Evolutionary conservation across 2,113 vertebrate species (phyloP).

Genomic region (Equus quagga): DNA sequence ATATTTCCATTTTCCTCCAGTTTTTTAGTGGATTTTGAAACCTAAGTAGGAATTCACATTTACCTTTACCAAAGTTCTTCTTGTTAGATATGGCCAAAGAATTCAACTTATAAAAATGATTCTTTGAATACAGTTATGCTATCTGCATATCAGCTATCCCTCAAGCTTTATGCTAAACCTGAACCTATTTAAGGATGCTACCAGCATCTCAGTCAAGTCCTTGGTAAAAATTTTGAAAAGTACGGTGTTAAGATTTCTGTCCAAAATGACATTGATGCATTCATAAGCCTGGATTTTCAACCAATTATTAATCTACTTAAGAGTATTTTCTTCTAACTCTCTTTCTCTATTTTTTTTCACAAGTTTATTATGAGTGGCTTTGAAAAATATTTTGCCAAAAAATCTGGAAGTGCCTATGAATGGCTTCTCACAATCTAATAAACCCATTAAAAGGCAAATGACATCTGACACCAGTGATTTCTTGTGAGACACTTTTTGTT

Average conservation of each 20-base stretch:
- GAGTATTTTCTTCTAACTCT: not conserved
- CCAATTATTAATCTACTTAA: not conserved
- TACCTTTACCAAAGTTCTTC: not conserved
- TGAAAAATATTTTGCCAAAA: not conserved
- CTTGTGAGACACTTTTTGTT: not conserved
- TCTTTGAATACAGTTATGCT: not conserved
- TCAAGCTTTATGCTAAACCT: not conserved
- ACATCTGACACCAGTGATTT: not conserved
- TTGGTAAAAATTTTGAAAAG: not conserved
- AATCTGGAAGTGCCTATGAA: not conserved
- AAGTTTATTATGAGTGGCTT: not conserved
- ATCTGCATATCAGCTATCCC: not conserved
- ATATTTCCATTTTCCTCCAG: not conserved
- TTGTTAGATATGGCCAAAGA: not conserved
- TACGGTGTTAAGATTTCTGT: not conserved
- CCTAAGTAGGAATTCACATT: not conserved
- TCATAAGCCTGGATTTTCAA: not conserved
- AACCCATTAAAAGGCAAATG: not conserved
- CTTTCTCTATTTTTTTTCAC: not conserved
- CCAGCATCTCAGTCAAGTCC: not conserved
- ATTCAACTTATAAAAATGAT: not conserved
- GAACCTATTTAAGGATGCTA: not conserved
- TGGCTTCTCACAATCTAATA: not conserved
- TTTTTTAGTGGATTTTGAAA: not conserved
- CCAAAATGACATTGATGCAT: not conserved